Percentiles rank a stretch among this genome's conserved stretches.
Conservation (phyloP, 1,140 invertebrate species). For the Hyles euphorbiae region DNA sequence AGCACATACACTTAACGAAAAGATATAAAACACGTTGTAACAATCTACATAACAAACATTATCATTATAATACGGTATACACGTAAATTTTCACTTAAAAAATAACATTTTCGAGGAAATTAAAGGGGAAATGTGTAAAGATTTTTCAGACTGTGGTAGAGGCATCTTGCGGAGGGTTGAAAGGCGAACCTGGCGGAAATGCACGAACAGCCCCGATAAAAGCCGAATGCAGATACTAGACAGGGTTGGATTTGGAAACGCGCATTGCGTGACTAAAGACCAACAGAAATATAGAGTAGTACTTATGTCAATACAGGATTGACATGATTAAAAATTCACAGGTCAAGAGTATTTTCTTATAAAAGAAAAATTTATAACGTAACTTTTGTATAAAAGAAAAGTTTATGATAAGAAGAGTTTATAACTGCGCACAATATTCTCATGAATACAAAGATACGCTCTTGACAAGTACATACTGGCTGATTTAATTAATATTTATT, state of each 20-base stretch:
- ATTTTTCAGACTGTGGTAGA: constrained; percentile 56
- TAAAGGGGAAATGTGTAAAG: constrained; percentile 54
- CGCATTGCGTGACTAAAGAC: no score
- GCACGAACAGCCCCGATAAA: constrained; percentile 48
- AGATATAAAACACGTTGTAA: constrained; percentile 17
- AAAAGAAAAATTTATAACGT: no score
- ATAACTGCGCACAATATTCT: no score
- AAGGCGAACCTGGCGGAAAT: constrained; percentile 56
- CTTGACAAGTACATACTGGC: no score
- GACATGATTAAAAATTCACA: no score
- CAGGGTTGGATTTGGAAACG: constrained; percentile 40
- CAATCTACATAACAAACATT: constrained; percentile 18
- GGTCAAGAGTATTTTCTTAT: no score
- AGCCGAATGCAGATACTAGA: constrained; percentile 56
- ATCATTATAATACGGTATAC: constrained; percentile 20
- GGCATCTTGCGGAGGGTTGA: constrained; percentile 65
- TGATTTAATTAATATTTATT: no score
- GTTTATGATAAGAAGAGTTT: no score
- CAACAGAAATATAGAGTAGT: neutral
- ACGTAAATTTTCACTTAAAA: constrained; percentile 36
- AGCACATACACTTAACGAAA: constrained; percentile 48
- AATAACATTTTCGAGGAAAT: constrained; percentile 31
- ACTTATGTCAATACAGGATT: no score
- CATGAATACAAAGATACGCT: no score
- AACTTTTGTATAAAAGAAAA: no score